Evolutionary conservation across 2,797 vertebrate genomes (phyloP).

Genomic region (Falco concolor): DNA sequence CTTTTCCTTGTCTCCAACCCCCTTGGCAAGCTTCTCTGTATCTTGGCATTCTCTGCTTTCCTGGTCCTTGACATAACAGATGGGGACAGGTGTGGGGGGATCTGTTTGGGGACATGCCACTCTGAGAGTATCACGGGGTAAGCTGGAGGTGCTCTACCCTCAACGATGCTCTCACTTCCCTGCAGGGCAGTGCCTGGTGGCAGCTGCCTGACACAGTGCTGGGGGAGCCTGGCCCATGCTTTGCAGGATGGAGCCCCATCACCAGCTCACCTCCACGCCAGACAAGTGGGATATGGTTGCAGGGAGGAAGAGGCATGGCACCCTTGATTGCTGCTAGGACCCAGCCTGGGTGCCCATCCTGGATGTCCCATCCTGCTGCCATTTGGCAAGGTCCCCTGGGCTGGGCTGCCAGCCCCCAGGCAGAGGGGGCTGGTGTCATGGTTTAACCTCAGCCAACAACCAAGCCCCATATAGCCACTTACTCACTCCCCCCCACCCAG

Average conservation of each 20-base stretch:
- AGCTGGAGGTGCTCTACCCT: neutral
- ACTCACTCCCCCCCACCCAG: too few species aligned
- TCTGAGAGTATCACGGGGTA: too few species aligned
- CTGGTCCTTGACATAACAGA: constrained; percentile 8
- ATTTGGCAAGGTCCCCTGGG: neutral
- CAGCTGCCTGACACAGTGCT: neutral
- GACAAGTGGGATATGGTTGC: constrained; percentile 67
- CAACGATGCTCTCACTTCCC: rapidly evolving
- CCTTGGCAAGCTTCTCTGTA: constrained; percentile 75
- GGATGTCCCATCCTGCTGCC: neutral
- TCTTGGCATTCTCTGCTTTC: constrained; percentile 66
- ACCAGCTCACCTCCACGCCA: constrained; percentile 72
- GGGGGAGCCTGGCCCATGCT: neutral
- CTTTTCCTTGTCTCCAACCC: constrained; percentile 71
- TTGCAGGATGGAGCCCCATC: neutral
- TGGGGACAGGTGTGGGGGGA: neutral
- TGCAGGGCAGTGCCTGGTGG: constrained; percentile 76
- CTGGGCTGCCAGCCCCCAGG: too few species aligned
- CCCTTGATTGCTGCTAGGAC: neutral
- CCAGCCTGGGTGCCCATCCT: neutral
- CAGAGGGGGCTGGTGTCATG: too few species aligned
- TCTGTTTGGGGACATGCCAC: rapidly evolving
- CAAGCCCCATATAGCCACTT: too few species aligned
- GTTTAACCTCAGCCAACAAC: too few species aligned
- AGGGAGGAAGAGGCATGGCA: neutral